Conservation (phyloP, 2,113 vertebrate genomes). For the Euleptes europaea region DNA sequence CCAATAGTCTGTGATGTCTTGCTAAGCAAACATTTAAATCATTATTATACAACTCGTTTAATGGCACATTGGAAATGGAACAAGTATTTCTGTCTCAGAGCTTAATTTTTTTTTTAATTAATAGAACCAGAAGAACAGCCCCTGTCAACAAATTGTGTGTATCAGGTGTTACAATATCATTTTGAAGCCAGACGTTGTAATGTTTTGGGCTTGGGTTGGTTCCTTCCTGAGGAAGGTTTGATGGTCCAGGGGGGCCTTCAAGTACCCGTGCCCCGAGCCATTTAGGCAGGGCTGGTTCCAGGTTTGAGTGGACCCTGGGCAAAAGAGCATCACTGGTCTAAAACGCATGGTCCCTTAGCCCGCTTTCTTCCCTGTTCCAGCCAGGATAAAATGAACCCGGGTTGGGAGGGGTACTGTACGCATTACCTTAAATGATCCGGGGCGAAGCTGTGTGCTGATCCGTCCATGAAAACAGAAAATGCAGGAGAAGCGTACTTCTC, state of each 20-base stretch:
- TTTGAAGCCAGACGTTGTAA: background rate
- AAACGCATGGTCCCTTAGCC: too few species aligned
- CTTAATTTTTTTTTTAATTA: background rate
- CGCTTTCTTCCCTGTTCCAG: too few species aligned
- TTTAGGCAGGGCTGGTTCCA: background rate
- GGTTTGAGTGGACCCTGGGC: too few species aligned
- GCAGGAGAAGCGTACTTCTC: too few species aligned
- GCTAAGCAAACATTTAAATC: slow-evolving; percentile 40
- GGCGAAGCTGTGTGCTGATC: too few species aligned
- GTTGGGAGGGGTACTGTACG: too few species aligned
- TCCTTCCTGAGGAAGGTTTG: too few species aligned
- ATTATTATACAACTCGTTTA: slow-evolving; percentile 40
- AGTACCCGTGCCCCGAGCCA: background rate
- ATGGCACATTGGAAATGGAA: slow-evolving; percentile 27
- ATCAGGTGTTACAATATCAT: slow-evolving; percentile 23
- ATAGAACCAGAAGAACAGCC: background rate
- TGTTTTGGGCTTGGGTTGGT: background rate
- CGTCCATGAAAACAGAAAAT: too few species aligned
- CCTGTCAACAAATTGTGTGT: background rate
- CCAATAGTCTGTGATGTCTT: slow-evolving; percentile 13
- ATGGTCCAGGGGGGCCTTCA: too few species aligned
- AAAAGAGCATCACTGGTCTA: too few species aligned
- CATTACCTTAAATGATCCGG: too few species aligned
- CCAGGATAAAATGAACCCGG: too few species aligned
- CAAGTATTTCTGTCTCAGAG: slow-evolving; percentile 9